Evolutionary conservation across 2,797 vertebrate species (phyloP), one percentile per base, ranked within the genome.

Genomic region (Sebastiscus tertius): DNA sequence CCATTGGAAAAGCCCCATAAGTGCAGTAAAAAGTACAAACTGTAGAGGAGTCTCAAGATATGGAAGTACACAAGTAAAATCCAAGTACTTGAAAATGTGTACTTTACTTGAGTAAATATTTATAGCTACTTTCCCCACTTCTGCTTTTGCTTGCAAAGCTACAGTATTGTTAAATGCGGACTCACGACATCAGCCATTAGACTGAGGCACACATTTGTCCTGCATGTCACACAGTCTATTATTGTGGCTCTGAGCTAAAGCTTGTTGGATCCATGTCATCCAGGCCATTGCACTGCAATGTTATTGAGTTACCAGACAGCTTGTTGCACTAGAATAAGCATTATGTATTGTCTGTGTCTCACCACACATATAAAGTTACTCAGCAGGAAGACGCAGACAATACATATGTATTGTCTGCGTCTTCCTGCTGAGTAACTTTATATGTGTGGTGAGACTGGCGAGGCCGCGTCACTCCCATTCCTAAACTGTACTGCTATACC

Each of bases 381-480:
- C 79, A 85, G 63, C 81, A 89, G 73, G 60, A 90, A 87, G 72
- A 88, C 74, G 29, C 59, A 77, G 70, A 87, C 82, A 39, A 39
- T 39, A 36, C 36, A 36, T 82, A 78, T 83, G 83, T 59, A 77
- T 72, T 72, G 82, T 87, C 68, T 77, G 59, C 33, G 74, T 88
- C 72, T 86, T 90, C 29, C 73, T 89, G 81, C 66, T 85, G 80
- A 81, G 89, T 87, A 90, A 90, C 84, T 84, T 52, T 84, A 89
- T 83, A 72, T 67, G 75, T 67, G 75, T 4, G 55, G 58, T 31
- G 59, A 84, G 70, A 67, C 72, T 16, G 52, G 8, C 49, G 42
- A 49, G 66, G 71, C 78, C 29, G 75, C 52, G 36, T 86, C 81
- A 75, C 62, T 54, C 61, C 83, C 84, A 81, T 92, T 89, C 88